Evolutionary conservation across 2,113 vertebrate genomes (phyloP).

Genomic region (Epinephelus moara): DNA sequence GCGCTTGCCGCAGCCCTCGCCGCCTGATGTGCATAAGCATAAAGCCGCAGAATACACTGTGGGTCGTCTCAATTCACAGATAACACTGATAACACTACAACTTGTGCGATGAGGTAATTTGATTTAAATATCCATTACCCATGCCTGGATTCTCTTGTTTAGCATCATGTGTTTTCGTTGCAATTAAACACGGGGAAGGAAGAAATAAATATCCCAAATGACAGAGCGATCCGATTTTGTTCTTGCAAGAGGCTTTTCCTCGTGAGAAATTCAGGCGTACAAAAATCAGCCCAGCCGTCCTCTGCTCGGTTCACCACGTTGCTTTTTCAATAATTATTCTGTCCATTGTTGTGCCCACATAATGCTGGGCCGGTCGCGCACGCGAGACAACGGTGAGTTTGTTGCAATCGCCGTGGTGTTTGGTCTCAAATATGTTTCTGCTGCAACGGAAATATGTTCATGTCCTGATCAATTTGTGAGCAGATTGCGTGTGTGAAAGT

Average conservation of each 20-base stretch:
- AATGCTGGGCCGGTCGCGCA: slow-evolving; percentile 74
- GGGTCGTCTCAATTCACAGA: slow-evolving; percentile 32
- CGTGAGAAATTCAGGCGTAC: slow-evolving; percentile 38
- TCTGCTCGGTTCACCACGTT: slow-evolving; percentile 79
- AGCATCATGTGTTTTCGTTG: slow-evolving; percentile 46
- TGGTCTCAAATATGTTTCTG: slow-evolving; percentile 40
- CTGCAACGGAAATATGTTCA: slow-evolving; percentile 42
- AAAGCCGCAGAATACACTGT: slow-evolving; percentile 64
- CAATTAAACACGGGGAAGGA: slow-evolving; percentile 52
- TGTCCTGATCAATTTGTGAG: slow-evolving; percentile 48
- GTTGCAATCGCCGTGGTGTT: slow-evolving; percentile 51
- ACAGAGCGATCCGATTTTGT: slow-evolving; percentile 42
- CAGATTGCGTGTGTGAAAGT: slow-evolving; percentile 75
- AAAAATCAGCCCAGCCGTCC: slow-evolving; percentile 47
- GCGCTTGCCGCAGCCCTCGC: slow-evolving; percentile 79
- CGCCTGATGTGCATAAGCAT: slow-evolving; percentile 77
- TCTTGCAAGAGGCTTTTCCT: slow-evolving; percentile 15
- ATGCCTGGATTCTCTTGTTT: slow-evolving; percentile 38
- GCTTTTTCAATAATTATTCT: slow-evolving; percentile 82
- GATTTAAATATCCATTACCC: slow-evolving; percentile 45
- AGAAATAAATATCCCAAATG: slow-evolving; percentile 60
- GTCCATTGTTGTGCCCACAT: slow-evolving; percentile 86
- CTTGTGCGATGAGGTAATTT: slow-evolving; percentile 8
- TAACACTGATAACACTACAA: slow-evolving; percentile 4
- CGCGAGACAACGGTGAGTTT: slow-evolving; percentile 67